These are phyloP conservation scores for Gnathonemus longibarbis DNA, from an alignment of 2,113 vertebrate species.

Conservation along the genomic window DNA sequence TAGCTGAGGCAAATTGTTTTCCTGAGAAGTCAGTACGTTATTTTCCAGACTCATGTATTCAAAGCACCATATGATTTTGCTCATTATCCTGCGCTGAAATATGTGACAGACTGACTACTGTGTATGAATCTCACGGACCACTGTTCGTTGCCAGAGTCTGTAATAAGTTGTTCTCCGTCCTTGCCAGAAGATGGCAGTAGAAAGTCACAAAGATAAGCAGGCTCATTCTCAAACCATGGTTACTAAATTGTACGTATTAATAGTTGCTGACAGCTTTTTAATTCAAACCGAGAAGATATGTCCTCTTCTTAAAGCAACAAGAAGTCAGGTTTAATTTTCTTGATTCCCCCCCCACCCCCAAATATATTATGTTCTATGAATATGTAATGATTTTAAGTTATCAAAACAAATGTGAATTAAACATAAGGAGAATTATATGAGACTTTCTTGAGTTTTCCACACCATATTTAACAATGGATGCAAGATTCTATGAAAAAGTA, in stretches of 20 bases:
- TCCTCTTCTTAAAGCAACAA: not conserved
- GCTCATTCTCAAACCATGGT: not conserved
- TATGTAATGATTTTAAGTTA: not conserved
- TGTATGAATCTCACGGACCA: slow-evolving; percentile 16
- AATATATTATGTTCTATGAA: not conserved
- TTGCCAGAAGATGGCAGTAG: slow-evolving; percentile 50
- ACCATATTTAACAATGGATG: not conserved
- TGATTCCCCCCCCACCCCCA: not conserved
- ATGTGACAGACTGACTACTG: not conserved
- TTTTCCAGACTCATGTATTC: not conserved
- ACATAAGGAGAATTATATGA: not conserved
- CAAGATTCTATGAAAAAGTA: not conserved
- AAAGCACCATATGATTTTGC: not conserved
- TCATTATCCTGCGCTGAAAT: not conserved
- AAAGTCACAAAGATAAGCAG: slow-evolving; percentile 5
- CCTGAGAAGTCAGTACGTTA: not conserved
- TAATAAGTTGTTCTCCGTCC: not conserved
- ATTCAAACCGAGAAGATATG: not conserved
- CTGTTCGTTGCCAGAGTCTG: not conserved
- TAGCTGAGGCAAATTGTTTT: not conserved
- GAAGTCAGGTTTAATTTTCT: not conserved
- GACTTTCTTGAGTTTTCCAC: not conserved
- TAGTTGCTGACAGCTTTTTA: not conserved
- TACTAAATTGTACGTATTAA: not conserved
- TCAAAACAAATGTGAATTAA: not conserved